Percentiles rank a stretch among this genome's conserved stretches.
Evolutionary conservation across 2,113 vertebrate genomes (phyloP).

Genomic region (Phylloscopus whistleri): DNA sequence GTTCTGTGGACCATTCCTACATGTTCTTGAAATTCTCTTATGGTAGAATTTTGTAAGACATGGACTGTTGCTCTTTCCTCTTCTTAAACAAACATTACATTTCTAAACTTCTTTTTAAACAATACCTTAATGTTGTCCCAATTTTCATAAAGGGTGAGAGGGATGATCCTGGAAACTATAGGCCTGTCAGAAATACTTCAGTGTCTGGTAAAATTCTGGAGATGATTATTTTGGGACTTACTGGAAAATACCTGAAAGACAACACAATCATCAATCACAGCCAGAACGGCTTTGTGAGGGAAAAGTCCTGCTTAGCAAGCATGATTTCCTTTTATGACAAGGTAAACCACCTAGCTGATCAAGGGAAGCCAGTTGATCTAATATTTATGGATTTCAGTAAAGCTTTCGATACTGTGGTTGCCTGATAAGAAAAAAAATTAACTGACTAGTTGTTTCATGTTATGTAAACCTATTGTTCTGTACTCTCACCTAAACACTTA

Average conservation of each 20-base stretch:
- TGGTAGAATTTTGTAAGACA: neutral
- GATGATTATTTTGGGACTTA: neutral
- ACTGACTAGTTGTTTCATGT: neutral
- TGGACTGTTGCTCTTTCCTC: neutral
- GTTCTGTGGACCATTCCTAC: neutral
- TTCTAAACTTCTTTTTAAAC: conserved; percentile 13
- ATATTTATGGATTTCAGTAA: neutral
- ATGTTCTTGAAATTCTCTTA: neutral
- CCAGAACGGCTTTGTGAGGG: neutral
- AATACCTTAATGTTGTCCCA: neutral
- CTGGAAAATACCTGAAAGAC: neutral
- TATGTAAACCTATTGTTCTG: neutral
- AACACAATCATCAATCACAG: neutral
- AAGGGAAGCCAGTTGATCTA: neutral
- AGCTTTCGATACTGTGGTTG: neutral
- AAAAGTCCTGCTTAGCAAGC: neutral
- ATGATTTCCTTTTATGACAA: neutral
- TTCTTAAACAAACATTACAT: neutral
- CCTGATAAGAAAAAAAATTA: neutral
- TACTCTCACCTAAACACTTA: neutral
- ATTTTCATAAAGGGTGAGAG: neutral
- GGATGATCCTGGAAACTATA: neutral
- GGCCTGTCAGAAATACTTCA: neutral
- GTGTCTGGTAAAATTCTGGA: neutral
- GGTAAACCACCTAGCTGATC: neutral